Conservation (phyloP, 2,113 vertebrate genomes). For the Rostratula benghalensis region DNA sequence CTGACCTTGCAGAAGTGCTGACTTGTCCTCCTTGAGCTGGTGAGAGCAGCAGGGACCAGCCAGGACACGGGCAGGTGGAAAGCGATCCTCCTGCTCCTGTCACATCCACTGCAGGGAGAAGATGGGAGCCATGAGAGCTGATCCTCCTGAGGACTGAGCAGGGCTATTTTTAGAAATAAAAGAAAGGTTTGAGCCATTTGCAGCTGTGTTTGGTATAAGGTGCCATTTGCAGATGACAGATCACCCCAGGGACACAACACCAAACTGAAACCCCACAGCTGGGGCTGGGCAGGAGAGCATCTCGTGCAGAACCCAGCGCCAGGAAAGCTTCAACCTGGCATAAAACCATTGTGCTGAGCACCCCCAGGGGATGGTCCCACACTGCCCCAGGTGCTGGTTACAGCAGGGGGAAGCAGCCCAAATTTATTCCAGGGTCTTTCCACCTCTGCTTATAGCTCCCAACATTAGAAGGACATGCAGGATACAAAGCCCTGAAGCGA, state of each 20-base stretch:
- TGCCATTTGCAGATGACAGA: not conserved
- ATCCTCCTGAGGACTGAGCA: not conserved
- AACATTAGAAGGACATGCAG: accelerated
- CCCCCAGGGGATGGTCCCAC: accelerated
- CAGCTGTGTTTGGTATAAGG: not conserved
- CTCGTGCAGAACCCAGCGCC: not conserved
- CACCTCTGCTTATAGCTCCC: not conserved
- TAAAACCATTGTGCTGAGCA: not conserved
- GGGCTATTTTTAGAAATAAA: not conserved
- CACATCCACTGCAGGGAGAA: accelerated
- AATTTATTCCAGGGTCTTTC: not conserved
- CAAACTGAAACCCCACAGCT: not conserved
- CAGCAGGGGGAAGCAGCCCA: accelerated
- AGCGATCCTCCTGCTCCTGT: not conserved
- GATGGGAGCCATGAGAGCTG: not conserved
- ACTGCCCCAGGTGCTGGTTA: too few species aligned
- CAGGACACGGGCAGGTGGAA: accelerated
- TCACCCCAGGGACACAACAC: not conserved
- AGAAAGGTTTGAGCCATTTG: not conserved
- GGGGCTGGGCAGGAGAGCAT: not conserved
- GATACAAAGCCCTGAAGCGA: too few species aligned
- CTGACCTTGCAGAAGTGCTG: not conserved
- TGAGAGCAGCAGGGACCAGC: not conserved
- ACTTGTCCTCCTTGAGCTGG: not conserved
- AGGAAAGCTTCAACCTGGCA: not conserved